A percentile compares a stretch with the other conserved stretches of the same genome.
Evolutionary conservation across 2,113 vertebrate species (phyloP).

Genomic region (Amia ocellicauda): DNA sequence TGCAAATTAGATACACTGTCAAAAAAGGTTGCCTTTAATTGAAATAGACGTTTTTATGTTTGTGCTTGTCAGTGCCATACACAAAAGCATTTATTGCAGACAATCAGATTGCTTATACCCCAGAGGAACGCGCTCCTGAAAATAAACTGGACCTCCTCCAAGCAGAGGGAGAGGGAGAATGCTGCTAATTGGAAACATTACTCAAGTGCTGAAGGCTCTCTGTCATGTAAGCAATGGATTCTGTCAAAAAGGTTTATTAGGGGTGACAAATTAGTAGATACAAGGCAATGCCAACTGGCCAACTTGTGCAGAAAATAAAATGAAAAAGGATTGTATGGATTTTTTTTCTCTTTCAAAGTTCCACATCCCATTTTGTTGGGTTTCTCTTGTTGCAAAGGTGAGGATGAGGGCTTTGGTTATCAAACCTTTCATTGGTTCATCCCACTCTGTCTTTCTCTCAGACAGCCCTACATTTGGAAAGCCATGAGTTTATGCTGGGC

Average conservation of each 20-base stretch:
- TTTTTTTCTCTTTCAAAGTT: background rate
- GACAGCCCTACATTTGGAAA: no score
- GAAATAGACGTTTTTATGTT: background rate
- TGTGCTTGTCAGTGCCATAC: background rate
- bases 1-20: background rate
- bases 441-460: no score
- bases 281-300: background rate
- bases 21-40: background rate
- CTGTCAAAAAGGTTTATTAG: constrained; percentile 5
- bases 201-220: background rate
- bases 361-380: background rate
- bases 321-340: background rate
- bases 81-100: constrained; percentile 1
- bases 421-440: no score
- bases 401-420: no score
- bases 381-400: no score
- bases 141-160: background rate
- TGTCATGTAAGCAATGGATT: constrained; percentile 3
- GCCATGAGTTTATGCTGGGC: no score
- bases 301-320: background rate
- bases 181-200: background rate
- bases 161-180: background rate
- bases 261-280: constrained; percentile 1
- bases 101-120: background rate
- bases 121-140: background rate